Base-by-base conservation (phyloP, 2,888 invertebrate genomes). In the Brachyopa scutellaris region DNA sequence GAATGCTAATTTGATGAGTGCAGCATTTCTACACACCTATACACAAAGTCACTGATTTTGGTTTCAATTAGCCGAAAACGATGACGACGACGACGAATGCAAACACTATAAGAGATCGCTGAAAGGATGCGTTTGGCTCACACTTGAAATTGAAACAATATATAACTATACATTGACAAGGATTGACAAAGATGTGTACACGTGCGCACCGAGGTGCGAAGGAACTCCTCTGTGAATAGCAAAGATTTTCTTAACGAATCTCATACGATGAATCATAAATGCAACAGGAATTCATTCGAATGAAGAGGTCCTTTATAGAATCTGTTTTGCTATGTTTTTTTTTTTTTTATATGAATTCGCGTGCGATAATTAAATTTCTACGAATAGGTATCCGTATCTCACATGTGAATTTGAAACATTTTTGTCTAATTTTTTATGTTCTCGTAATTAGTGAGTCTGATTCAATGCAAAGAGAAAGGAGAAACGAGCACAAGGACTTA, bases 1-100 rank as follows among this genome's bases (percentile, higher is more conserved):
- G 64, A 62, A 77, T 70, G 47, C 62, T 70, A 72, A 78, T 64
- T 77, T 69, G 61, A 69, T 51, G 70, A 57, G 38, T 70, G 47
- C 40, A 61, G n/a, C 40, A 19, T 7, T n/a, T n/a, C n/a, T n/a
- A 26, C n/a, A n/a, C n/a, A 15, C 4, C 13, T n/a, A n/a, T 29
- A 26, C 23, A 45, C 53, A 11, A 19, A 31, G 53, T 53, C 67
- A 70, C 38, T 70, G 77, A 62, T 57, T 70, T 26, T 15, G 55
- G 26, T 33, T 70, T 70, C 62, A 69, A 47, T 55, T 70, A 62
- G 61, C 69, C 47, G 19, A 62, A 72, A 62, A 62, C 51, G 51
- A 49, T 13, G 55, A 26, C 15, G 31, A 49, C 29, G 51, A 53
- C 5, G 36, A 1, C 13, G 11, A 11, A 8, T 36, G 26, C 4